Percentiles rank a stretch among this genome's conserved stretches.
Evolutionary conservation across 2,113 vertebrate genomes (phyloP).

Genomic region (Actenoides hombroni): DNA sequence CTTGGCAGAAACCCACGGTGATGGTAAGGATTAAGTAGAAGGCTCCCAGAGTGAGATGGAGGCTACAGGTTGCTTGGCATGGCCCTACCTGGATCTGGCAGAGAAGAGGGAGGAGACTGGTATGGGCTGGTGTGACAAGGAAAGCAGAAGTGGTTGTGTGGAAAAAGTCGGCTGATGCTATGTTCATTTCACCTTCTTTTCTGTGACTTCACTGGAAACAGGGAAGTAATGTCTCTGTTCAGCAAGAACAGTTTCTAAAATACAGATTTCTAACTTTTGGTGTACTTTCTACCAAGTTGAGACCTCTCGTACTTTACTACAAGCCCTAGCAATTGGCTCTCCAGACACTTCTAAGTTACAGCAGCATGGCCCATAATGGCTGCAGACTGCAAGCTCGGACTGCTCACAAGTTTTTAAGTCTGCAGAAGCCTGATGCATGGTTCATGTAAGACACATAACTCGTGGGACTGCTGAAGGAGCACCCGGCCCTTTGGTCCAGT

Average conservation of each 20-base stretch:
- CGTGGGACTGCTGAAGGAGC: not conserved
- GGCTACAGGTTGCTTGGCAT: not conserved
- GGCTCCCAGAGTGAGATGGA: not conserved
- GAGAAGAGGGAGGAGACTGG: not conserved
- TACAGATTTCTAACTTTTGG: not conserved
- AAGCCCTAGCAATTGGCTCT: not conserved
- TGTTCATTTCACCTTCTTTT: not conserved
- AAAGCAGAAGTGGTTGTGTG: not conserved
- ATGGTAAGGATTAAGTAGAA: not conserved
- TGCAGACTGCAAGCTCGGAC: not conserved
- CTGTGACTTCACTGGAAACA: not conserved
- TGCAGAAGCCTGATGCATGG: not conserved
- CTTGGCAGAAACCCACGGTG: not conserved
- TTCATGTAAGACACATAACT: fast-evolving
- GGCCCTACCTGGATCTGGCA: not conserved
- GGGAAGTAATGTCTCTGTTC: not conserved
- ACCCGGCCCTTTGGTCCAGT: not conserved
- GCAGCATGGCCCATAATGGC: not conserved
- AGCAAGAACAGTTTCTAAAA: not conserved
- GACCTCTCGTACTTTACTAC: not conserved
- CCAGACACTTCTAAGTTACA: not conserved
- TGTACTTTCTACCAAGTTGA: not conserved
- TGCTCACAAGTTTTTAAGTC: not conserved
- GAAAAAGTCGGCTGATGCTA: not conserved
- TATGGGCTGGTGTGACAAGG: not conserved